Percentiles rank a stretch among this genome's conserved stretches.
Conservation (phyloP, 2,888 invertebrate species). For the Torymus texanus region DNA sequence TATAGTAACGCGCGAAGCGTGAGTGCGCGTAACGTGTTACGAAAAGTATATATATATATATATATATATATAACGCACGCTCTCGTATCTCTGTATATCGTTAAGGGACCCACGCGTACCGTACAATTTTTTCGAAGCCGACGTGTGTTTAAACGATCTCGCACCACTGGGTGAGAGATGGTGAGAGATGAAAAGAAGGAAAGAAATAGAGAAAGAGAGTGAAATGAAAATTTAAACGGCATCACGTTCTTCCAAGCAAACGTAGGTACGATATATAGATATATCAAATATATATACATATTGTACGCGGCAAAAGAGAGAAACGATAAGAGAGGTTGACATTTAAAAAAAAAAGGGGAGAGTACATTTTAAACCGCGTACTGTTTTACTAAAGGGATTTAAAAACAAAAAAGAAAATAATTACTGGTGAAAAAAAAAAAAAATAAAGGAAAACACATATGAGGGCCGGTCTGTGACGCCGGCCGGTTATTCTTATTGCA, state of each 20-base stretch:
- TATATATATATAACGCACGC: no score
- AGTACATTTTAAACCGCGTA: conserved; percentile 44
- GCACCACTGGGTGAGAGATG: conserved; percentile 54
- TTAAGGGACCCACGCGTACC: conserved; percentile 70
- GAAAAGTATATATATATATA: no score
- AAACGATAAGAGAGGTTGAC: conserved; percentile 6
- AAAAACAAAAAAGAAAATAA: conserved; percentile 14
- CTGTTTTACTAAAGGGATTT: conserved; percentile 20
- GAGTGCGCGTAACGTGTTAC: no score
- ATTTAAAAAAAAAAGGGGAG: no score
- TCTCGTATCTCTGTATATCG: conserved; percentile 52
- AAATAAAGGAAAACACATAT: conserved; percentile 14
- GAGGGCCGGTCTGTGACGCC: conserved; percentile 36
- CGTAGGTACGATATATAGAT: conserved; percentile 47
- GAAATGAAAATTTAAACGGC: conserved; percentile 57
- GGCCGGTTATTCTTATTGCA: conserved; percentile 44
- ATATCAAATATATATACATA: conserved; percentile 37
- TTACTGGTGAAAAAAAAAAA: neutral
- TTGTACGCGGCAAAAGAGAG: conserved; percentile 11
- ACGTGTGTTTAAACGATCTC: conserved; percentile 7
- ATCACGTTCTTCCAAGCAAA: conserved; percentile 71
- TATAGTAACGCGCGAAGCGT: conserved; percentile 18
- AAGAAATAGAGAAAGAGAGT: conserved; percentile 18
- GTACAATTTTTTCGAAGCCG: conserved; percentile 57
- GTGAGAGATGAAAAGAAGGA: conserved; percentile 45